phyloP scores from a whole-genome alignment of 92 coral and sea anemone genomes.

The Muricea muricata region DNA sequence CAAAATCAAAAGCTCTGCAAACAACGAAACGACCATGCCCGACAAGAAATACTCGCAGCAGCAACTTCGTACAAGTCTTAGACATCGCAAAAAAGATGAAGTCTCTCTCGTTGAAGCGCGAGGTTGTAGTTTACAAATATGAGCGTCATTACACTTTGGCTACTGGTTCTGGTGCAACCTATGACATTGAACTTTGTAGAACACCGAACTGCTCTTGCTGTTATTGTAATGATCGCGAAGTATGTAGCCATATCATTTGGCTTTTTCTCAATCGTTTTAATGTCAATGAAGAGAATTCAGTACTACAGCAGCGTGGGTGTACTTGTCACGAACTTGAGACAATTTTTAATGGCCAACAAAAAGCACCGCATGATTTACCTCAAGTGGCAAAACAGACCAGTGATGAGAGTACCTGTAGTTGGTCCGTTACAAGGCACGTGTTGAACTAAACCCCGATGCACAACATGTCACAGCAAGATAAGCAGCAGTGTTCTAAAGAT shows the following conservation, averaged over 20 bases:
- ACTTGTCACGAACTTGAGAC: conserved; percentile 20
- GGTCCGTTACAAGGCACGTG: conserved; percentile 65
- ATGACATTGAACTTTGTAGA: conserved; percentile 40
- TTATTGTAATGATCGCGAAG: conserved; percentile 63
- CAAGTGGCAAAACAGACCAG: neutral
- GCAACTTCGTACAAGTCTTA: conserved; percentile 53
- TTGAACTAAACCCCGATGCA: conserved; percentile 68
- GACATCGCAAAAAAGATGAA: conserved; percentile 65
- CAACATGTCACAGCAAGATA: conserved; percentile 64
- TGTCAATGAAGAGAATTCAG: conserved; percentile 29
- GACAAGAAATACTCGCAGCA: conserved; percentile 64
- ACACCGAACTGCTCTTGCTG: conserved; percentile 56
- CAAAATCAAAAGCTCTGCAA: conserved; percentile 17
- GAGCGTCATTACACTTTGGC: conserved; percentile 52
- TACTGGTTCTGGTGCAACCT: conserved; percentile 30
- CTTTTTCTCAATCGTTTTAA: conserved; percentile 33
- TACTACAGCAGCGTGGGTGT: conserved; percentile 19
- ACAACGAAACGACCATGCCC: conserved; percentile 59
- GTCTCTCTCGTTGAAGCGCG: conserved; percentile 49
- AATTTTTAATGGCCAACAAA: neutral
- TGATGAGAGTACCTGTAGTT: conserved; percentile 18
- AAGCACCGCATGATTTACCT: neutral
- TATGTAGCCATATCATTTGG: conserved; percentile 71
- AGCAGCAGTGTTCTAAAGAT: conserved; percentile 60
- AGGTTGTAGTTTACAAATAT: conserved; percentile 21